Conservation (phyloP, 2,113 vertebrate species). For the Micronycteris hirsuta region DNA sequence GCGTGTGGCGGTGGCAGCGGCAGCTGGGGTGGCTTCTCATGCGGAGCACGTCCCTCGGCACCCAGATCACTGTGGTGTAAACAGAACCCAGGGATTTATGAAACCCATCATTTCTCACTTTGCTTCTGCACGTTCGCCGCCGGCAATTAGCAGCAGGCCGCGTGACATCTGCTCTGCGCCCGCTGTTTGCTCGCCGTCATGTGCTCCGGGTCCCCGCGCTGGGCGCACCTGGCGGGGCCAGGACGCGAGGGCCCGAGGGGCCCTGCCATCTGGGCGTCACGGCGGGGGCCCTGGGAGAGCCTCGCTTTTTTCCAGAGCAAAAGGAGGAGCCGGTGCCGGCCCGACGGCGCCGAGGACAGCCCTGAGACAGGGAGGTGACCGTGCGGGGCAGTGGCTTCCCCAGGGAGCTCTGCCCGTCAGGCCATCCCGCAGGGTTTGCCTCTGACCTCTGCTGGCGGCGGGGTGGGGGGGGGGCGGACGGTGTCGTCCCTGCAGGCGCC, state of each 20-base stretch:
- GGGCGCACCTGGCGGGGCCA: rapidly evolving
- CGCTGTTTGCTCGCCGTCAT: rapidly evolving
- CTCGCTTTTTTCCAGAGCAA: neutral
- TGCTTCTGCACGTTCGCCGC: neutral
- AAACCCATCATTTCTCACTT: neutral
- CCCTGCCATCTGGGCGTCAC: rapidly evolving
- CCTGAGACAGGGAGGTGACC: rapidly evolving
- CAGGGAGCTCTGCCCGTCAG: neutral
- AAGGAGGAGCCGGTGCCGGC: neutral
- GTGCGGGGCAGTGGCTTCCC: rapidly evolving
- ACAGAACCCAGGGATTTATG: neutral
- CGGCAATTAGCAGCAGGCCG: neutral
- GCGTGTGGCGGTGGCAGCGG: slow-evolving; percentile 36
- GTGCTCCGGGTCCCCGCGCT: rapidly evolving
- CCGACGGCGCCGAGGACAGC: rapidly evolving
- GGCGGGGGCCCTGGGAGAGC: rapidly evolving
- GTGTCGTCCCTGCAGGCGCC: rapidly evolving
- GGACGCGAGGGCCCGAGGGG: rapidly evolving
- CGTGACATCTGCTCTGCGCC: neutral
- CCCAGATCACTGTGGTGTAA: neutral
- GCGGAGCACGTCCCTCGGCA: neutral
- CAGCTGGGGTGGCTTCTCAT: slow-evolving; percentile 22
- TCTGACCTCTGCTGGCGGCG: neutral
- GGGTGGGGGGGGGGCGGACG: no score
- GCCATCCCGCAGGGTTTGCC: slow-evolving; percentile 11